phyloP scores from a whole-genome alignment of 2,797 vertebrate genomes.

The Enteromius radiatus region DNA sequence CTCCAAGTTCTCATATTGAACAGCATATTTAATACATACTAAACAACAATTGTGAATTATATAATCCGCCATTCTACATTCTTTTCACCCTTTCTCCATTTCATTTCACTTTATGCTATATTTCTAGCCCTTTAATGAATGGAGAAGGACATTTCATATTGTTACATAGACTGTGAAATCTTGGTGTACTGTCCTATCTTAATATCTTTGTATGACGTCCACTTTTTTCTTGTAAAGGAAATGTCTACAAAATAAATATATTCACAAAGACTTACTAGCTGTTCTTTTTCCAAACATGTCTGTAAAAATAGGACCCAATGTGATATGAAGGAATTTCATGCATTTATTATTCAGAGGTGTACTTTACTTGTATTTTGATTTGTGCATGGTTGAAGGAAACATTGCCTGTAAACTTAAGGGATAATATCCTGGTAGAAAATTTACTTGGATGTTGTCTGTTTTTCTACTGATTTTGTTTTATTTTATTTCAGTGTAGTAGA shows the following conservation, averaged over 20 bases:
- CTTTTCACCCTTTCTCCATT: slow-evolving; percentile 55
- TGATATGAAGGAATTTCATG: background rate
- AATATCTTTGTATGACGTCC: slow-evolving; percentile 65
- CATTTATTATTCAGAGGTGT: background rate
- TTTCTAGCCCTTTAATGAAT: slow-evolving; percentile 62
- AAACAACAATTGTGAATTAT: slow-evolving; percentile 46
- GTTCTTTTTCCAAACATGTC: background rate
- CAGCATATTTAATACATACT: slow-evolving; percentile 44
- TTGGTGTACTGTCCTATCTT: slow-evolving; percentile 64
- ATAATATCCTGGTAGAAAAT: background rate
- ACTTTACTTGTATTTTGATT: background rate
- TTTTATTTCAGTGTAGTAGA: background rate
- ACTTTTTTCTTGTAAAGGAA: slow-evolving; percentile 68
- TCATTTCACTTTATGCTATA: slow-evolving; percentile 39
- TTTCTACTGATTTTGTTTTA: background rate
- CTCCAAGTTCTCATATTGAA: slow-evolving; percentile 49
- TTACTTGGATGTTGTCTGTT: background rate
- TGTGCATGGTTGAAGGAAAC: background rate
- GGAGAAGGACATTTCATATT: slow-evolving; percentile 43
- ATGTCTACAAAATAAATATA: slow-evolving; percentile 72
- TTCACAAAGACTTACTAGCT: slow-evolving; percentile 53
- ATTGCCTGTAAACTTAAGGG: background rate
- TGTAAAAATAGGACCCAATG: background rate
- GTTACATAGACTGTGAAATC: slow-evolving; percentile 67
- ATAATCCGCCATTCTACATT: slow-evolving; percentile 45